These are phyloP conservation scores for Sebastes paucispinis DNA, from an alignment of 2,797 vertebrate species.

Conservation along the genomic window DNA sequence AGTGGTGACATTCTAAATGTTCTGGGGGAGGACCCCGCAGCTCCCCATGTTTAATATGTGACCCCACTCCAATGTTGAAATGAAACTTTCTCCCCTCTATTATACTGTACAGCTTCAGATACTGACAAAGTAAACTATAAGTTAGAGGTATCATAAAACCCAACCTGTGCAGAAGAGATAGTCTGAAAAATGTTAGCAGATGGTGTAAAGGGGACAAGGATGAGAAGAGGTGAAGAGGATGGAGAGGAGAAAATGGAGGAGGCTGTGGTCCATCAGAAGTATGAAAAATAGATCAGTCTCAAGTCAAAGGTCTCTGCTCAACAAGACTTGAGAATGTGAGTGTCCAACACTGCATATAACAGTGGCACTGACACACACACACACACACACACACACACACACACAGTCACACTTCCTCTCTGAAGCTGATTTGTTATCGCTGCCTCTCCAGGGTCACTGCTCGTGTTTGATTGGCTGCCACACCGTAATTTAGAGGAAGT, in stretches of 20 bases:
- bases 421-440: conserved; percentile 68
- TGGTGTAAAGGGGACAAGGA: not conserved
- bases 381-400: conserved; percentile 3
- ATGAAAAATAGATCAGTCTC: conserved; percentile 39
- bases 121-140: not conserved
- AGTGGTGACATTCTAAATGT: not conserved
- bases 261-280: conserved; percentile 15
- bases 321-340: conserved; percentile 33
- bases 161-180: not conserved
- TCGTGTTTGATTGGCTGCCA: conserved; percentile 65
- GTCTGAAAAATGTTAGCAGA: not conserved
- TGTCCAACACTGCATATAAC: conserved; percentile 15
- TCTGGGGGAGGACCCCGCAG: no score
- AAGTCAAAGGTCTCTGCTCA: conserved; percentile 57
- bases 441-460: conserved; percentile 71
- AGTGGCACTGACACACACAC: conserved; percentile 12
- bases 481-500: conserved; percentile 67
- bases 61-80: not conserved
- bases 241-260: not conserved
- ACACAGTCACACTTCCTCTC: conserved; percentile 10
- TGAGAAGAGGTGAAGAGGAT: not conserved
- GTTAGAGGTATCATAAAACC: not conserved
- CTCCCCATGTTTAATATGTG: no score
- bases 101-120: not conserved
- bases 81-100: not conserved